These are phyloP conservation scores for Stegostoma tigrinum DNA, from an alignment of 2,113 vertebrate genomes.

Conservation along the genomic window DNA sequence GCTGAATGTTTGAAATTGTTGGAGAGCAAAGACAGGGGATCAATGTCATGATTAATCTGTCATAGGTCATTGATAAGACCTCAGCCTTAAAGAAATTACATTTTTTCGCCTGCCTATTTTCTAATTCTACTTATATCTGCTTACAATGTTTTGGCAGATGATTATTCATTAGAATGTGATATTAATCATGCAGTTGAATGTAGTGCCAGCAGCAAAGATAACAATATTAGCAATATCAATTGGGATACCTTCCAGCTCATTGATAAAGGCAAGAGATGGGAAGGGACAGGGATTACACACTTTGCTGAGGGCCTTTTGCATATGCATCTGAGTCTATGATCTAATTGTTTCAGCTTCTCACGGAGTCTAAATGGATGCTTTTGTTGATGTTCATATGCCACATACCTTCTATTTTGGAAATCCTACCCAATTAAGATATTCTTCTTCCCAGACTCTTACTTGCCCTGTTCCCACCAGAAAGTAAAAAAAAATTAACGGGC, in stretches of 20 bases:
- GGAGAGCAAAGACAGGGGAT: background rate
- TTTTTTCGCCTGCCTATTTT: background rate
- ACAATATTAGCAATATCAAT: background rate
- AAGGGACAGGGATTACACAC: background rate
- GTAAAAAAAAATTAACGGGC: background rate
- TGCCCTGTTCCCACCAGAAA: background rate
- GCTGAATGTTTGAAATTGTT: background rate
- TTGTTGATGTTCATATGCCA: background rate
- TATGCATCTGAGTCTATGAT: background rate
- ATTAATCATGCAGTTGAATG: background rate
- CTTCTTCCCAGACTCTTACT: background rate
- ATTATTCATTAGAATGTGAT: conserved; percentile 12
- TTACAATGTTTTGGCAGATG: background rate
- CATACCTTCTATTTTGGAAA: background rate
- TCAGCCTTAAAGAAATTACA: background rate
- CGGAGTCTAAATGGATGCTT: background rate
- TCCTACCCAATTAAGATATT: background rate
- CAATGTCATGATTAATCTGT: background rate
- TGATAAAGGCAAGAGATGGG: background rate
- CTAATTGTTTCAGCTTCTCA: background rate
- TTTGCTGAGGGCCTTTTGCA: background rate
- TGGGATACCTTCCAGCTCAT: background rate
- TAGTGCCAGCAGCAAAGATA: background rate
- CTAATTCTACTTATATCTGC: conserved; percentile 14
- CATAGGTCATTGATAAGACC: background rate